Base-by-base conservation (phyloP, 2,888 invertebrate species). In the Thymelicus sylvestris region DNA sequence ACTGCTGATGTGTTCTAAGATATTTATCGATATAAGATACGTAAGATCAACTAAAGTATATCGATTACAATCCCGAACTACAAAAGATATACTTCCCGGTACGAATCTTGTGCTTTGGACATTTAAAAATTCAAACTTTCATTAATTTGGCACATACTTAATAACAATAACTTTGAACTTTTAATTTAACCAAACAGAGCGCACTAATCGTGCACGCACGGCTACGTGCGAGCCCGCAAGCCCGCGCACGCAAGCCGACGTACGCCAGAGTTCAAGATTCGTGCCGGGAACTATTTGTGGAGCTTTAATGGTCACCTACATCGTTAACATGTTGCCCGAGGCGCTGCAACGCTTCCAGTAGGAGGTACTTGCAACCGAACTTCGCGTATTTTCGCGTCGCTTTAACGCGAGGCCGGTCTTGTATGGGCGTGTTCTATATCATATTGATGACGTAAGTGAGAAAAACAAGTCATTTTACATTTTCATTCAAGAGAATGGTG, bases 401-500 rank as follows among this genome's bases (percentile, higher is more conserved):
- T 89, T 97, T 97, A 60, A 96, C 97, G 89, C 97, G 97, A 72
- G 97, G 97, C 80, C 97, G 95, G 90, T 97, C 97, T 91, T 97
- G 97, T 80, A 97, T 96, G 75, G 97, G 75, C 64, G 80, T 75
- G 74, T 76, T 85, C 89, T 87, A 85, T 72, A 73, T 71, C 70
- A 71, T 71, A 71, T 71, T 71, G 71, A 71, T 71, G 65, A 71
- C 71, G 65, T 71, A 71, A 71, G 71, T 71, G 66, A 71, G 71
- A 71, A 71, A 66, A 71, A 71, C 71, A 71, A 70, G 65, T 66
- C 60, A 61, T 61, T 71, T 65, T 39, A 71, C 71, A 71, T 65
- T 71, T 70, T 66, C 66, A 71, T 60, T 66, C 65, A 66, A 66
- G 66, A 71, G 65, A 55, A 66, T 65, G 65, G 70, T 70, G 70